Evolutionary conservation across 2,797 vertebrate species (phyloP).

Genomic region (Podarcis lilfordi): DNA sequence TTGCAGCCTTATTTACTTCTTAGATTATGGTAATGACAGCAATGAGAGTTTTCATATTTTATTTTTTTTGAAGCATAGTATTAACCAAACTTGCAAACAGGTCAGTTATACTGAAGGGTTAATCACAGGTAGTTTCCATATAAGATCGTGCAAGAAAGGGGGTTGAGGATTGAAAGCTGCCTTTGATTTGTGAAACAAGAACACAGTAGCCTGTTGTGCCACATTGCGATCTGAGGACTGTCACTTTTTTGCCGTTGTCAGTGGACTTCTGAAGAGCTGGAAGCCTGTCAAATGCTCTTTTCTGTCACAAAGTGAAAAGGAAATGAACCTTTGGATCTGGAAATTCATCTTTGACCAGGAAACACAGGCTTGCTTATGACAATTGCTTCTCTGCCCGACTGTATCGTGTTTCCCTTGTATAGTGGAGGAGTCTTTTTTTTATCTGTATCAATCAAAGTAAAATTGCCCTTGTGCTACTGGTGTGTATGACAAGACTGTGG

Average conservation of each 20-base stretch:
- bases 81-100: not conserved
- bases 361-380: conserved; percentile 58
- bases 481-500: conserved; percentile 55
- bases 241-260: conserved; percentile 67
- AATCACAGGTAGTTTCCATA: conserved; percentile 8
- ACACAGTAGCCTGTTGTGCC: conserved; percentile 56
- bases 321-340: conserved; percentile 69
- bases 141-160: conserved; percentile 40
- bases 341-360: conserved; percentile 67
- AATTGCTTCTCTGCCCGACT: conserved; percentile 52
- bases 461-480: conserved; percentile 12
- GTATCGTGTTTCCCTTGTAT: conserved; percentile 58
- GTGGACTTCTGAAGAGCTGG: conserved; percentile 65
- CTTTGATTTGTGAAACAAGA: conserved; percentile 70
- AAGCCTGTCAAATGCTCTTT: conserved; percentile 63
- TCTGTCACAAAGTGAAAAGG: conserved; percentile 62
- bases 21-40: too few species aligned
- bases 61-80: not conserved
- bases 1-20: too few species aligned
- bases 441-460: conserved; percentile 67
- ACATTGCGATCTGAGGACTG: conserved; percentile 67
- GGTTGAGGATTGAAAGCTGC: conserved; percentile 47
- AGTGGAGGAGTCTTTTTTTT: conserved; percentile 47
- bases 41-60: too few species aligned
- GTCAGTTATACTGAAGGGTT: conserved; percentile 38